These are phyloP conservation scores for Mastomys natalensis DNA, from an alignment of 2,113 vertebrate genomes.

Conservation along the genomic window DNA sequence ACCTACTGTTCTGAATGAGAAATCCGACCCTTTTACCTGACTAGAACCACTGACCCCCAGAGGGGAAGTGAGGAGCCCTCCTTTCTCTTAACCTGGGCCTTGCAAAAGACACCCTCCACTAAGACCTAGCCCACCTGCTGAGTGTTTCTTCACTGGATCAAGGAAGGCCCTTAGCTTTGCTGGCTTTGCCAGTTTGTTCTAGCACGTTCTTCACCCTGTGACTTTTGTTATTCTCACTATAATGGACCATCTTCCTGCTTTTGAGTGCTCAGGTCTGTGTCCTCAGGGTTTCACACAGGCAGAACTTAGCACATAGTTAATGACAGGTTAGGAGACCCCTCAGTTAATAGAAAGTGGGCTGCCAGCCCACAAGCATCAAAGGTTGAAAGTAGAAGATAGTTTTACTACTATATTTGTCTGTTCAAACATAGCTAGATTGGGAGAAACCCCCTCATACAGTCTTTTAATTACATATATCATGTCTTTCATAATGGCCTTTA, in stretches of 20 bases:
- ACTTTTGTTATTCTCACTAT: not conserved
- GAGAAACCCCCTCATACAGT: not conserved
- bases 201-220: not conserved
- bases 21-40: not conserved
- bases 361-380: conserved; percentile 17
- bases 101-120: not conserved
- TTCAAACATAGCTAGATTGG: not conserved
- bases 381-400: conserved; percentile 8
- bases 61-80: not conserved
- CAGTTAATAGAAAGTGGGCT: not conserved
- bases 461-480: not conserved
- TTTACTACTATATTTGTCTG: not conserved
- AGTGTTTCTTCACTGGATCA: not conserved
- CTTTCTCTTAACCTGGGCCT: not conserved
- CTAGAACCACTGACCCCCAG: not conserved
- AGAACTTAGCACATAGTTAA: conserved; percentile 13
- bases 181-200: not conserved
- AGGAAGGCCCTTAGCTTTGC: not conserved
- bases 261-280: not conserved
- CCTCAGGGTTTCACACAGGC: not conserved
- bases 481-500: conserved; percentile 39
- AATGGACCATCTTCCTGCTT: not conserved
- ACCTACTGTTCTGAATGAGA: not conserved
- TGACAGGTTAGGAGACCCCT: conserved; percentile 17
- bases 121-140: not conserved